A percentile compares a stretch with the other conserved stretches of the same genome.
Conservation (phyloP, 2,797 vertebrate species). For the Cryptoprocta ferox region DNA sequence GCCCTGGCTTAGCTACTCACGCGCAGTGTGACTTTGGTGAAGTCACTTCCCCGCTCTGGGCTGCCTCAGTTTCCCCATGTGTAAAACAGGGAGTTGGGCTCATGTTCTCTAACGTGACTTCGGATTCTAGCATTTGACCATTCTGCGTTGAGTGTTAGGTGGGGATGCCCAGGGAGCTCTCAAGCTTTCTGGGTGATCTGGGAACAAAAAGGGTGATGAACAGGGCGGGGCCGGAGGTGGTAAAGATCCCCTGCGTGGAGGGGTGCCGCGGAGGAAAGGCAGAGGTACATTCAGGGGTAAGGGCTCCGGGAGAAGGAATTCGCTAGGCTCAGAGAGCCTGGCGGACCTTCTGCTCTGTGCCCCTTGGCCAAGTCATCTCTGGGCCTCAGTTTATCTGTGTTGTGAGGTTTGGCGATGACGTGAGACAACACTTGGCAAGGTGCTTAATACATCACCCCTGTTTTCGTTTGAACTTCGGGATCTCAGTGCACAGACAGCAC, state of each 20-base stretch:
- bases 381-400: not conserved
- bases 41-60: not conserved
- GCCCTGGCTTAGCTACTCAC: not conserved
- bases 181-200: rapidly evolving
- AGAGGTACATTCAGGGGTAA: rapidly evolving
- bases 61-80: not conserved
- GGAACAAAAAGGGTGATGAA: not conserved
- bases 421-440: not conserved
- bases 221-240: not conserved
- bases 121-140: not conserved
- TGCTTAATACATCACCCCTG: rapidly evolving
- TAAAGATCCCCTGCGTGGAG: not conserved
- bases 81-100: not conserved
- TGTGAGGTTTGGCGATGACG: not conserved
- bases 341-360: not conserved
- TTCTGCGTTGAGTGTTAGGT: not conserved
- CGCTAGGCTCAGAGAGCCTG: not conserved
- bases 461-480: not conserved
- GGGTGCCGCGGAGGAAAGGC: not conserved
- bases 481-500: not conserved
- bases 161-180: not conserved
- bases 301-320: not conserved
- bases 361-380: not conserved
- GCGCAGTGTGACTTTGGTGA: not conserved
- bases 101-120: rapidly evolving